Evolutionary conservation across 2,888 invertebrate species (phyloP).

Genomic region (Drosophila demipolita): DNA sequence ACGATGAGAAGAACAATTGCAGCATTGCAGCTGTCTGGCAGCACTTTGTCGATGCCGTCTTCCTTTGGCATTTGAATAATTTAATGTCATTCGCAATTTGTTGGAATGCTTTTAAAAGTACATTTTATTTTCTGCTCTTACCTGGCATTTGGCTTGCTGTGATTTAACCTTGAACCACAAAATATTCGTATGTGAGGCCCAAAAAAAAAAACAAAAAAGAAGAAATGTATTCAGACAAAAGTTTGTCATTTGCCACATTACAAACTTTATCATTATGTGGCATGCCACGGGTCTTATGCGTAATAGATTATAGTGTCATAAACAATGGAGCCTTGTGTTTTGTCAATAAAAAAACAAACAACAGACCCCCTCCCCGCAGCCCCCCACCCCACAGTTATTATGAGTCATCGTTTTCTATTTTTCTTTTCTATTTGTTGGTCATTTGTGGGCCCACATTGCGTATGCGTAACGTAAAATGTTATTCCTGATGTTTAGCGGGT

Average conservation of each 20-base stretch:
- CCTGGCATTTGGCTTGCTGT: conserved; percentile 1
- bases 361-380: not conserved
- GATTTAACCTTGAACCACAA: conserved; percentile 14
- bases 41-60: conserved; percentile 4
- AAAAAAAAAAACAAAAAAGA: too few species aligned
- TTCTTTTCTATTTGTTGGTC: not conserved
- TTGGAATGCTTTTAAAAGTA: conserved; percentile 16
- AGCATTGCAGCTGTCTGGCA: conserved; percentile 10
- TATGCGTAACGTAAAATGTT: conserved; percentile 8
- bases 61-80: conserved; percentile 20
- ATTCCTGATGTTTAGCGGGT: not conserved
- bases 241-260: conserved; percentile 5
- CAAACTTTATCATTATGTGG: conserved; percentile 9
- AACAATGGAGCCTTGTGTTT: conserved; percentile 30
- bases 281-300: conserved; percentile 33
- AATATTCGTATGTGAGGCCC: not conserved
- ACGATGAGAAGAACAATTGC: not conserved
- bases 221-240: not conserved
- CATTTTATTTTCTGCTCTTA: conserved; percentile 11
- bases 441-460: not conserved
- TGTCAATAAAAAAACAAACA: conserved; percentile 41
- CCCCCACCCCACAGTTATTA: not conserved
- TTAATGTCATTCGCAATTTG: conserved; percentile 9
- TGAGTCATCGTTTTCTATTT: conserved; percentile 22
- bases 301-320: conserved; percentile 28